Evolutionary conservation across 2,888 invertebrate genomes (phyloP).

Genomic region (Ethmia dodecea): DNA sequence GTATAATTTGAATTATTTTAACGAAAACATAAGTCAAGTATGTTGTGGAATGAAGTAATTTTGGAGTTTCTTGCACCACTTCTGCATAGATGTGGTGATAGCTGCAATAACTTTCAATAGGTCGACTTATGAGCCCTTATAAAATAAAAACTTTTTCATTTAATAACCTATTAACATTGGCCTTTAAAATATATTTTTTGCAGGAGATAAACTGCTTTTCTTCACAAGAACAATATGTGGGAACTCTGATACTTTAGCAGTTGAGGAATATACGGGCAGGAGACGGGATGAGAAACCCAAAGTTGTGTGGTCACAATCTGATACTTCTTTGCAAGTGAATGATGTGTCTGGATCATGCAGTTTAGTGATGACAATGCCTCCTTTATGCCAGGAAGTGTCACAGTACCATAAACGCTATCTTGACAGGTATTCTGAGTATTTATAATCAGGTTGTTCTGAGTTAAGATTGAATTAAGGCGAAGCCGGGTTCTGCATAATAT

Average conservation of each 20-base stretch:
- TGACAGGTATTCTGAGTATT: slow-evolving; percentile 25
- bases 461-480: no score
- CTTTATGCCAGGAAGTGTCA: slow-evolving; percentile 29
- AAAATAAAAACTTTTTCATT: no score
- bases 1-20: no score
- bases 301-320: slow-evolving; percentile 30
- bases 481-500: no score
- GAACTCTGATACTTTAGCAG: slow-evolving; percentile 29
- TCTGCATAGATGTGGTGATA: no score
- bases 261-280: slow-evolving; percentile 38
- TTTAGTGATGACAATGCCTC: slow-evolving; percentile 37
- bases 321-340: slow-evolving; percentile 35
- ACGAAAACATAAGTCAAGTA: no score
- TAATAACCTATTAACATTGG: no score
- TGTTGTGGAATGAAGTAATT: no score
- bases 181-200: slow-evolving; percentile 25
- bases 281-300: slow-evolving; percentile 22
- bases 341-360: slow-evolving; percentile 47
- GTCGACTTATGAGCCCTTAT: no score
- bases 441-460: no score
- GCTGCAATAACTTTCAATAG: no score
- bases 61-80: no score
- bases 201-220: slow-evolving; percentile 43
- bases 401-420: slow-evolving; percentile 40
- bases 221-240: slow-evolving; percentile 43